These are phyloP conservation scores for Odontamblyopus rebecca DNA, from an alignment of 2,797 vertebrate genomes.

Conservation along the genomic window DNA sequence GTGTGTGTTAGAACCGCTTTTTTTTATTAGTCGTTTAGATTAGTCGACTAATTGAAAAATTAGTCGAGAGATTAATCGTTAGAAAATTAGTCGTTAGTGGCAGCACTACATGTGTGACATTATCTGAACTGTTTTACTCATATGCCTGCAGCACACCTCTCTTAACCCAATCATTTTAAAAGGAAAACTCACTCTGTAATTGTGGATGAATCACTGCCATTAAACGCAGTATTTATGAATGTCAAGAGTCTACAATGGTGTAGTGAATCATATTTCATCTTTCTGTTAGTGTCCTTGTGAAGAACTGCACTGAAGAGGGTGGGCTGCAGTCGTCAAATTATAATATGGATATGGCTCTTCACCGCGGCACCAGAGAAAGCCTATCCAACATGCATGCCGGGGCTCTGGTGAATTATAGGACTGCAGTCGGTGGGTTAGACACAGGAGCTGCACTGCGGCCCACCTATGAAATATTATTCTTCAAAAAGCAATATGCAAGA, in stretches of 20 bases:
- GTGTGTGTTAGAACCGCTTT: no score
- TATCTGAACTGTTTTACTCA: not conserved
- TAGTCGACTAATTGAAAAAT: no score
- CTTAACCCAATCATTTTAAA: not conserved
- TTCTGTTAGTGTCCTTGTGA: constrained; percentile 55
- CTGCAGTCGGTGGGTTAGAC: constrained; percentile 9
- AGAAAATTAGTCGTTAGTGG: no score
- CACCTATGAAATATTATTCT: constrained; percentile 6
- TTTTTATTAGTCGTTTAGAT: no score
- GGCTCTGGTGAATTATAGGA: not conserved
- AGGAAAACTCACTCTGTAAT: constrained; percentile 8
- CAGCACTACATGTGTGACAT: no score
- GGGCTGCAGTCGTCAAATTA: constrained; percentile 36
- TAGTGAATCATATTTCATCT: constrained; percentile 44
- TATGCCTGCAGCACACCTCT: not conserved
- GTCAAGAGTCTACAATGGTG: constrained; percentile 49
- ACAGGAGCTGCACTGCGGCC: constrained; percentile 1
- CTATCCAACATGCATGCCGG: not conserved
- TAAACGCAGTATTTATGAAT: constrained; percentile 51
- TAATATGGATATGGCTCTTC: constrained; percentile 39
- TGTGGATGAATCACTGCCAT: constrained; percentile 44
- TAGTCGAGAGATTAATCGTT: no score
- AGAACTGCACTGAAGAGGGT: constrained; percentile 29
- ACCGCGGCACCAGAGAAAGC: constrained; percentile 27
- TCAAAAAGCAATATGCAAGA: constrained; percentile 1